Conservation (phyloP, 2,888 invertebrate species). For the Sarcophaga subvicina region DNA sequence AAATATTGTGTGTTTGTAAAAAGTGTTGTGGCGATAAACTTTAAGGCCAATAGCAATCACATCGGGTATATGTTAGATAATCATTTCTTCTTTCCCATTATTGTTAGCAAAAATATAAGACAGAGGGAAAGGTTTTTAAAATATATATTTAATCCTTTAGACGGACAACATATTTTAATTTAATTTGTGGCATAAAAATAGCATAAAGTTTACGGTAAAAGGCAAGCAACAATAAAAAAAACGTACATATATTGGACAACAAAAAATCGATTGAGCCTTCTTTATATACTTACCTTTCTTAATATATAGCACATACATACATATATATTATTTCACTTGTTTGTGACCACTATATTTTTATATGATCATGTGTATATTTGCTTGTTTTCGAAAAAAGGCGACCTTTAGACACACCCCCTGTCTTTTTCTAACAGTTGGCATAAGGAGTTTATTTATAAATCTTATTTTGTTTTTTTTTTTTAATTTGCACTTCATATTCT, state of each 20-base stretch:
- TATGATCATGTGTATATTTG: neutral
- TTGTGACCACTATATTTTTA: neutral
- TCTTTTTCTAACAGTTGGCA: neutral
- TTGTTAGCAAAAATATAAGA: slow-evolving; percentile 12
- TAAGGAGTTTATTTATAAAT: neutral
- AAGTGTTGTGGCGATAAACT: neutral
- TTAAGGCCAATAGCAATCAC: slow-evolving; percentile 29
- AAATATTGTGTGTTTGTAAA: neutral
- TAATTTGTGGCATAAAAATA: slow-evolving; percentile 21
- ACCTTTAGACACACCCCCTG: neutral
- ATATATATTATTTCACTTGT: no score
- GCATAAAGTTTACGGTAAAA: neutral
- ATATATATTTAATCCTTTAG: no score
- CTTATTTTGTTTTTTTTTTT: neutral
- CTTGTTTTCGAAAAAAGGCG: no score
- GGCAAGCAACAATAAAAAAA: neutral
- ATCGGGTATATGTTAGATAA: slow-evolving; percentile 51
- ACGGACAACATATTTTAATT: slow-evolving; percentile 5
- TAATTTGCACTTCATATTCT: neutral
- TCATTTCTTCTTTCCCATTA: slow-evolving; percentile 7
- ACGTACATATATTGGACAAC: neutral
- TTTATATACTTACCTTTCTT: neutral
- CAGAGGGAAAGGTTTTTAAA: neutral
- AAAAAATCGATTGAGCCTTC: slow-evolving; percentile 61
- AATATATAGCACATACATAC: neutral